Evolutionary conservation across 2,113 vertebrate species (phyloP), one percentile per base, ranked within the genome.

Genomic region (Bombycilla garrulus): DNA sequence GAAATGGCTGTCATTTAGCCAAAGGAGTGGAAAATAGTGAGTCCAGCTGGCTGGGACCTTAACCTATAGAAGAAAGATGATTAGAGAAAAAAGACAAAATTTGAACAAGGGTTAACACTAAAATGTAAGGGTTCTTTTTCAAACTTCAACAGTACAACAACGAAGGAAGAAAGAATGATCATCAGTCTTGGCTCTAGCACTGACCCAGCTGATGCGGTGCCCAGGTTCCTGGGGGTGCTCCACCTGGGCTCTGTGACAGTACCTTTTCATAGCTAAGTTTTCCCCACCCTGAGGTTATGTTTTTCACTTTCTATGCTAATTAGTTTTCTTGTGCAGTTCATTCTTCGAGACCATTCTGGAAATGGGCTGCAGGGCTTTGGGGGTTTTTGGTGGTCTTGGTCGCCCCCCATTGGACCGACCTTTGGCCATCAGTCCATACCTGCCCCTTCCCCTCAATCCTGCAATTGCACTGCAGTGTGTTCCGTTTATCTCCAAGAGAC

Each of bases 341-440:
- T 29, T 31, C 16, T 79, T 35, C 5, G 6, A 47, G 40, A 31
- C 13, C 40, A 11, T 35, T 56, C 29, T 48, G 13, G 48, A 80
- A 64, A 29, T 4, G 29, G 25, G 28, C 50, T 40, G 42, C 71
- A 64, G 25, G n/a, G 5, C 11, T 71, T 47, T n/a, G 14, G 17
- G 12, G 21, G 1, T 12, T n/a, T 70, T 62, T 35, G 11, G 13
- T 35, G 20, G 29, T 38, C 13, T 21, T 71, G n/a, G 6, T 17
- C 3, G 0, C 4, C 14, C 20, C 3, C 11, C 53, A 3, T 3
- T 62, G 29, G 19, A 47, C 15, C 0, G 0, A 17, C 10, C 28
- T n/a, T 62, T 31, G 11, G 5, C 18, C 11, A 12, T 47, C 11
- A 14, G 16, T 62, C 16, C 29, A 4, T 12, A 13, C 7, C 7